Conservation (phyloP, 1,140 invertebrate species). For the Zaprionus inermis region DNA sequence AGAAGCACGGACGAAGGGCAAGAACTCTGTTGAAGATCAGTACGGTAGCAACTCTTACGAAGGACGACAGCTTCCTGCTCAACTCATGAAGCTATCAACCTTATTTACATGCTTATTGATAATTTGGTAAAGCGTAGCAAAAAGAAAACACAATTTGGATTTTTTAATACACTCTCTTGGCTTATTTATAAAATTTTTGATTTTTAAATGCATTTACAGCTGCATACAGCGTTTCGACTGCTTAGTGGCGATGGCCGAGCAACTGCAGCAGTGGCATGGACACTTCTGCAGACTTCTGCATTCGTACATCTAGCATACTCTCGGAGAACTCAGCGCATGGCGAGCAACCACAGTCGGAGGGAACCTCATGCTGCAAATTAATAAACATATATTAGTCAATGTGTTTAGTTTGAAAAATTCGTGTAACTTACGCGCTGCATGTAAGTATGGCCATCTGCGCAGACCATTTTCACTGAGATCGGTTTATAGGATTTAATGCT, state of each 20-base stretch:
- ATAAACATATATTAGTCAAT: background rate
- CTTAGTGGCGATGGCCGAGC: conserved; percentile 28
- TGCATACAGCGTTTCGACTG: background rate
- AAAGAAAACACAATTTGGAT: background rate
- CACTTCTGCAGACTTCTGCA: conserved; percentile 30
- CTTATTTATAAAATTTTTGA: conserved; percentile 9
- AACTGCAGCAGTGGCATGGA: conserved; percentile 52
- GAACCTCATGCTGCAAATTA: conserved; percentile 66
- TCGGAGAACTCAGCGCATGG: conserved; percentile 60
- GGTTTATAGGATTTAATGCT: conserved; percentile 68
- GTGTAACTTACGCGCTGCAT: conserved; percentile 53
- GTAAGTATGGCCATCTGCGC: conserved; percentile 69
- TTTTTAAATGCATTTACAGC: conserved; percentile 12
- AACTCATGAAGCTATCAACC: too few relatives aligned
- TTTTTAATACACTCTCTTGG: conserved; percentile 23
- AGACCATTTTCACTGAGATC: conserved; percentile 74
- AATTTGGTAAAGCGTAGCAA: conserved; percentile 2
- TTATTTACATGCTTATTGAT: background rate
- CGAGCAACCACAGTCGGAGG: conserved; percentile 64
- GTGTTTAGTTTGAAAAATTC: background rate
- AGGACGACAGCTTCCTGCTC: too few relatives aligned
- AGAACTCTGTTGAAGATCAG: too few relatives aligned
- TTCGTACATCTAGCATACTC: conserved; percentile 54
- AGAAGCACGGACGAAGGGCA: too few relatives aligned
- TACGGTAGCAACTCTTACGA: too few relatives aligned